A percentile compares a stretch with the other conserved stretches of the same genome.
Conservation (phyloP, 2,888 invertebrate genomes). For the Erebia ligea region DNA sequence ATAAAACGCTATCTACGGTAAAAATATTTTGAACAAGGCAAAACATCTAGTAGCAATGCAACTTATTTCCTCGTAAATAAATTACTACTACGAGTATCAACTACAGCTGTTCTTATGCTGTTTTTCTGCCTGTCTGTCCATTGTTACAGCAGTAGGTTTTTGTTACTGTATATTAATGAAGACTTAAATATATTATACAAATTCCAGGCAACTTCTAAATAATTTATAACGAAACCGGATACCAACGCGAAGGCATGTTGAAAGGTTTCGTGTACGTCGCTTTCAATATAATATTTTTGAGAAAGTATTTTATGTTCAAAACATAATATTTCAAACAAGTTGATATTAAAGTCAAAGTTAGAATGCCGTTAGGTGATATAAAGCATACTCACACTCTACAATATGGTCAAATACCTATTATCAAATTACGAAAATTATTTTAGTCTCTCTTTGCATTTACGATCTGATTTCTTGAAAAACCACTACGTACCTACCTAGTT, state of each 20-base stretch:
- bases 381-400: too few relatives aligned
- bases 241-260: conserved; percentile 48
- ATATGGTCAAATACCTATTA: too few relatives aligned
- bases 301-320: not conserved
- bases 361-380: too few relatives aligned
- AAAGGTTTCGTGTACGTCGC: conserved; percentile 8
- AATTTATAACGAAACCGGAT: conserved; percentile 73
- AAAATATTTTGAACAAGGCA: conserved; percentile 22
- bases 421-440: too few relatives aligned
- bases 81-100: conserved; percentile 52
- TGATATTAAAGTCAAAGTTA: not conserved
- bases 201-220: conserved; percentile 72
- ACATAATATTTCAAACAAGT: not conserved
- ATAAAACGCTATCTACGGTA: not conserved
- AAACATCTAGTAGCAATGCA: conserved; percentile 42
- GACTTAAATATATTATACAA: conserved; percentile 54
- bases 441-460: too few relatives aligned
- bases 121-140: conserved; percentile 16
- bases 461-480: too few relatives aligned
- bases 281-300: not conserved
- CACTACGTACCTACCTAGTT: too few relatives aligned
- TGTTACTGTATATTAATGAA: conserved; percentile 74
- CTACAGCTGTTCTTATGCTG: conserved; percentile 27
- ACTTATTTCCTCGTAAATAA: conserved; percentile 49
- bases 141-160: conserved; percentile 54